These are phyloP conservation scores for Ashinkailepas kermadecensis DNA, from an alignment of 2,888 invertebrate genomes.

Conservation along the genomic window DNA sequence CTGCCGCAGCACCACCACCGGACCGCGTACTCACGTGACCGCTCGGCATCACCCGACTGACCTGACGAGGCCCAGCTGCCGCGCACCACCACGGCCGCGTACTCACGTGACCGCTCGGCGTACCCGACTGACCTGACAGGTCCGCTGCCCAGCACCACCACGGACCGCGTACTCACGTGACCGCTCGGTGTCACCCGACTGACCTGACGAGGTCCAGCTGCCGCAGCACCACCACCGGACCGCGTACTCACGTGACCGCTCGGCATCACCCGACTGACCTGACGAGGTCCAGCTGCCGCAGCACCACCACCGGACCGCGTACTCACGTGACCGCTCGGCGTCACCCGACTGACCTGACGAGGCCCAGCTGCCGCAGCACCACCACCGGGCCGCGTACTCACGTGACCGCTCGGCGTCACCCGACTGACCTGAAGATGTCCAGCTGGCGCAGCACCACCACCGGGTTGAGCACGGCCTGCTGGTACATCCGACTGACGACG, in stretches of 20 bases:
- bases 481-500: constrained; percentile 68
- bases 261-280: constrained; percentile 36
- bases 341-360: constrained; percentile 35
- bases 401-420: no score
- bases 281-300: constrained; percentile 7
- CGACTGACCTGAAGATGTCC: constrained; percentile 4
- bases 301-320: constrained; percentile 13
- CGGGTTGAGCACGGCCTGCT: constrained; percentile 57
- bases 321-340: no score
- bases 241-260: no score
- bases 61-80: no score
- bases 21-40: no score
- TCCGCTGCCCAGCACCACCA: constrained; percentile 8
- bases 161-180: no score
- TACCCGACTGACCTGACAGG: constrained; percentile 35
- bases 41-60: no score
- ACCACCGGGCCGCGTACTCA: no score
- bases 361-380: constrained; percentile 6
- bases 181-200: constrained; percentile 38
- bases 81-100: no score
- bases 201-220: constrained; percentile 14
- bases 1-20: no score
- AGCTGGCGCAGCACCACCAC: constrained; percentile 10
- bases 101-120: no score
- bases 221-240: constrained; percentile 3